Percentiles rank a stretch among this genome's conserved stretches.
Conservation (phyloP, 2,113 vertebrate species). For the Phyllopteryx taeniolatus region DNA sequence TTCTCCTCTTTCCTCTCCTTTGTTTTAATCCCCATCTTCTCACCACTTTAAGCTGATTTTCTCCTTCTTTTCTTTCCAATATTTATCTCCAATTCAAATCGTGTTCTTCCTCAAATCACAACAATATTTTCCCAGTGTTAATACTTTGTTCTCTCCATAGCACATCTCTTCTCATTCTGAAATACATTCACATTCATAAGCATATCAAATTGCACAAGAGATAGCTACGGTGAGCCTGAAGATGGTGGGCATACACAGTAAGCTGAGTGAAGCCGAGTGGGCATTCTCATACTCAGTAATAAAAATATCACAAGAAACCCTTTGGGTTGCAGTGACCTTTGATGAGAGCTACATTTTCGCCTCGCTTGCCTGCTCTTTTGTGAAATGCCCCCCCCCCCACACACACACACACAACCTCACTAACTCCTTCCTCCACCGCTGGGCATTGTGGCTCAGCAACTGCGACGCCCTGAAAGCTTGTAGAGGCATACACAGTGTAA, state of each 20-base stretch:
- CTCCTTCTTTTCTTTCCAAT: neutral
- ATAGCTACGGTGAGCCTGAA: constrained; percentile 47
- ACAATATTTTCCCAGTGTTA: neutral
- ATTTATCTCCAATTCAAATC: neutral
- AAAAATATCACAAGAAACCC: constrained; percentile 74
- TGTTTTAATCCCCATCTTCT: constrained; percentile 30
- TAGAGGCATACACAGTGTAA: constrained; percentile 66
- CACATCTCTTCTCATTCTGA: neutral
- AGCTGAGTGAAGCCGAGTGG: constrained; percentile 34
- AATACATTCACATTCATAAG: constrained; percentile 11
- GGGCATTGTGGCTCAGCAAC: constrained; percentile 59
- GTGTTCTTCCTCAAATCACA: neutral
- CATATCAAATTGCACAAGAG: constrained; percentile 23
- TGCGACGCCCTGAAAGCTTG: constrained; percentile 55
- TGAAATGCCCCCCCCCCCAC: constrained; percentile 51
- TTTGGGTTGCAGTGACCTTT: constrained; percentile 74
- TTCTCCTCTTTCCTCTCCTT: constrained; percentile 33
- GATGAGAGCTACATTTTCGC: constrained; percentile 60
- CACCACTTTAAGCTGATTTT: constrained; percentile 1
- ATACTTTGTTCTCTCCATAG: neutral
- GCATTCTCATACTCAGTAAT: constrained; percentile 59
- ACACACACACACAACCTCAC: neutral
- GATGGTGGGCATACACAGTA: constrained; percentile 54
- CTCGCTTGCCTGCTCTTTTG: constrained; percentile 70
- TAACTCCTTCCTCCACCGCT: constrained; percentile 37